Percentiles rank a stretch among this genome's conserved stretches.
Evolutionary conservation across 1,140 invertebrate species (phyloP).

Genomic region (Dryas iulia): DNA sequence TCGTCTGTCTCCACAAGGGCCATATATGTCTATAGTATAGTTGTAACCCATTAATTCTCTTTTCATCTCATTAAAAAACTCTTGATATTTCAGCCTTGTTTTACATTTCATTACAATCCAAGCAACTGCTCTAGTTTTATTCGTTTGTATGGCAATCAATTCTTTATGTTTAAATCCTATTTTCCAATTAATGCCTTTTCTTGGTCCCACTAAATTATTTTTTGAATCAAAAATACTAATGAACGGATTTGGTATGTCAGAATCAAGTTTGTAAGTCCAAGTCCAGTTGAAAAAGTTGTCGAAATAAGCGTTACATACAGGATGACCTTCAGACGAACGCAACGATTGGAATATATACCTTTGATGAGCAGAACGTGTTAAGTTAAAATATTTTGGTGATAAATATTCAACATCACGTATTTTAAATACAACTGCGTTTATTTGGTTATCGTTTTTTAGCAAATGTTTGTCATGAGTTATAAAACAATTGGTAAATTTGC

Average conservation of each 20-base stretch:
- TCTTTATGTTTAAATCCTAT: constrained; percentile 41
- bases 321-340: constrained; percentile 46
- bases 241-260: constrained; percentile 60
- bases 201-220: constrained; percentile 53
- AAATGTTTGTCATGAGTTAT: constrained; percentile 53
- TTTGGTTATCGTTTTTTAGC: constrained; percentile 25
- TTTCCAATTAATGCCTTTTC: constrained; percentile 45
- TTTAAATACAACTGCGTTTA: constrained; percentile 54
- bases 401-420: constrained; percentile 40
- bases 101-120: constrained; percentile 59
- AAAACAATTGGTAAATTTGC: constrained; percentile 56
- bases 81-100: constrained; percentile 46
- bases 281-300: constrained; percentile 51
- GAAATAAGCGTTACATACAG: constrained; percentile 50
- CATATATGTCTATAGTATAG: constrained; percentile 54
- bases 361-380: constrained; percentile 51
- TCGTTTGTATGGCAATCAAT: constrained; percentile 23
- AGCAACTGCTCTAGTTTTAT: constrained; percentile 57
- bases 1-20: constrained; percentile 50
- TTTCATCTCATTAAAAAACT: constrained; percentile 51
- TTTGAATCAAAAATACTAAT: constrained; percentile 50
- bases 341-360: constrained; percentile 58
- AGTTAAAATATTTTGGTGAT: constrained; percentile 33
- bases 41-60: constrained; percentile 56
- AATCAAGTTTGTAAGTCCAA: constrained; percentile 47